phyloP scores from a whole-genome alignment of 2,797 vertebrate species.

The Brotula barbata region DNA sequence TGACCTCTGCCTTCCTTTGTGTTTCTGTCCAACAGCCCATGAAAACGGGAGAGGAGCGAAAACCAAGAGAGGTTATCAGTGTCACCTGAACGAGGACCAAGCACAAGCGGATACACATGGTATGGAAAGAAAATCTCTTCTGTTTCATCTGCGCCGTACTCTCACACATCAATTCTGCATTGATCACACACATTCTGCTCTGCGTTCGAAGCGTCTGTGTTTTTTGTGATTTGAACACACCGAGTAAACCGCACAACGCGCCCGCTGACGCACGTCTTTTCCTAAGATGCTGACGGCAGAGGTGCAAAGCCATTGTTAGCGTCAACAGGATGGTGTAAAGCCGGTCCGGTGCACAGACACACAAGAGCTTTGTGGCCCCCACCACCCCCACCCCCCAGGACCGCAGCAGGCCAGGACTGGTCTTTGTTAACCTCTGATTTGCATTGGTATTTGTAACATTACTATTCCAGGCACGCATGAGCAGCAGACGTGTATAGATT shows the following conservation, averaged over 20 bases:
- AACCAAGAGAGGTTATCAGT: slow-evolving; percentile 62
- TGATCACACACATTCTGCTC: slow-evolving; percentile 4
- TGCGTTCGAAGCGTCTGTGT: slow-evolving; percentile 17
- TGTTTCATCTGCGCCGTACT: too few relatives aligned
- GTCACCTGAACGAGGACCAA: slow-evolving; percentile 73
- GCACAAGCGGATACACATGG: slow-evolving; percentile 70
- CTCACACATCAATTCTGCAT: too few relatives aligned
- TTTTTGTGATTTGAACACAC: too few relatives aligned
- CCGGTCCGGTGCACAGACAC: slow-evolving; percentile 45
- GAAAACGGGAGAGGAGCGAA: slow-evolving; percentile 71
- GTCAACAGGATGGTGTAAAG: slow-evolving; percentile 53
- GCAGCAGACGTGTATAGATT: slow-evolving; percentile 64
- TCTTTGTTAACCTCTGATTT: slow-evolving; percentile 72
- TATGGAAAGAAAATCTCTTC: too few relatives aligned
- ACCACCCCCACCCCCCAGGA: slow-evolving; percentile 33
- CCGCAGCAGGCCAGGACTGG: slow-evolving; percentile 55
- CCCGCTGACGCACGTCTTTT: slow-evolving; percentile 68
- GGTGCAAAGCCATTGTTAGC: slow-evolving; percentile 65
- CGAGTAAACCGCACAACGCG: slow-evolving; percentile 49
- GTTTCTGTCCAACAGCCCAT: slow-evolving; percentile 73
- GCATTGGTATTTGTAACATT: slow-evolving; percentile 73
- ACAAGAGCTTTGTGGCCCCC: slow-evolving; percentile 61
- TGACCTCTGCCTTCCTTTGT: slow-evolving; percentile 63
- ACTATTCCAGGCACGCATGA: slow-evolving; percentile 72
- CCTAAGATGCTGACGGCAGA: slow-evolving; percentile 59